A percentile compares a stretch with the other conserved stretches of the same genome.
Evolutionary conservation across 1,140 invertebrate genomes (phyloP).

Genomic region (Drosophila auraria): DNA sequence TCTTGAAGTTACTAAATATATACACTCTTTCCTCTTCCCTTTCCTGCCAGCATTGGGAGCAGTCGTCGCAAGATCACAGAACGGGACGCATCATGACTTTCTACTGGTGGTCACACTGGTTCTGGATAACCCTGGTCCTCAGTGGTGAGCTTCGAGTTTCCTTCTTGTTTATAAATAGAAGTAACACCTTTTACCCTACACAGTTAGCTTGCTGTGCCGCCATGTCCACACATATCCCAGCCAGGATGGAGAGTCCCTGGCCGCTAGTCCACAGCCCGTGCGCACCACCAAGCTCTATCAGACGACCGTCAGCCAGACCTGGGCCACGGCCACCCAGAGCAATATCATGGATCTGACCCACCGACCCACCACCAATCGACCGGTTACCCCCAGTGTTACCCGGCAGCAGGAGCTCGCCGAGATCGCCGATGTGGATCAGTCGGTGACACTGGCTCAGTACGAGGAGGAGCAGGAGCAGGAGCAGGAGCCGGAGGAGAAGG

Average conservation of each 20-base stretch:
- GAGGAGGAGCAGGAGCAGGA: slow-evolving; percentile 6
- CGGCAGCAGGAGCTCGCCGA: slow-evolving; percentile 1
- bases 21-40: slow-evolving; percentile 25
- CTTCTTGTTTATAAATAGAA: accelerated
- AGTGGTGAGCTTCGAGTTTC: slow-evolving; percentile 43
- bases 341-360: slow-evolving; percentile 69
- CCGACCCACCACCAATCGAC: slow-evolving; percentile 33
- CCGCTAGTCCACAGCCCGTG: slow-evolving; percentile 26
- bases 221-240: slow-evolving; percentile 80
- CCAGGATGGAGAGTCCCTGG: slow-evolving; percentile 45
- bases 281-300: slow-evolving; percentile 74
- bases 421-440: slow-evolving; percentile 18
- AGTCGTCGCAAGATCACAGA: slow-evolving; percentile 62
- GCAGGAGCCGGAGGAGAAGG: not conserved
- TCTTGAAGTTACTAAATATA: slow-evolving; percentile 10
- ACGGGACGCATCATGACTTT: slow-evolving; percentile 87
- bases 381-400: slow-evolving; percentile 17
- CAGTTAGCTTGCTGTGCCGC: slow-evolving; percentile 51
- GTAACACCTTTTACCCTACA: not conserved
- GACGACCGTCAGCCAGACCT: slow-evolving; percentile 63
- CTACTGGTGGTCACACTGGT: slow-evolving; percentile 90
- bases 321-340: slow-evolving; percentile 61
- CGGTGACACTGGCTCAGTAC: not conserved
- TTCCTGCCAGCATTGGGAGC: slow-evolving; percentile 31
- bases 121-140: slow-evolving; percentile 87